Percentiles rank a stretch among this genome's conserved stretches.
Conservation (phyloP, 2,113 vertebrate genomes). For the Phyllopteryx taeniolatus region DNA sequence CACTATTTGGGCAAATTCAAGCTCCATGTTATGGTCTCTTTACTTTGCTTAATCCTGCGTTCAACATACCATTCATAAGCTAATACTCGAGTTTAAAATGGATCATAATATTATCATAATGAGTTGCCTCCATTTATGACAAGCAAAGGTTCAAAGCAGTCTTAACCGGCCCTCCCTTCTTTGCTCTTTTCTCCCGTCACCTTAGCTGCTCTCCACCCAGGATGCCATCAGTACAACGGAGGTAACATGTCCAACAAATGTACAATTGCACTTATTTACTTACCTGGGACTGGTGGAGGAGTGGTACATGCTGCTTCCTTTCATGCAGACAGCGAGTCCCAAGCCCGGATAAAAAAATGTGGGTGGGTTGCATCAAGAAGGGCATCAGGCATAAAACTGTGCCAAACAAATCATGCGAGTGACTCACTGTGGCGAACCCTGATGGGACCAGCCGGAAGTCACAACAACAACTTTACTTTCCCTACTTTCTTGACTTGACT, state of each 20-base stretch:
- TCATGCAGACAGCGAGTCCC: no score
- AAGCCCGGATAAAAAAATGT: no score
- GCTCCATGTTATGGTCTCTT: neutral
- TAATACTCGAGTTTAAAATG: neutral
- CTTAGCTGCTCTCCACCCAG: slow-evolving; percentile 90
- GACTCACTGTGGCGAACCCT: no score
- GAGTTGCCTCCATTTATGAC: neutral
- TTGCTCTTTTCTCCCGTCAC: slow-evolving; percentile 71
- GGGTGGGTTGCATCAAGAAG: no score
- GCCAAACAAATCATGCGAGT: no score
- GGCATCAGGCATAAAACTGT: no score
- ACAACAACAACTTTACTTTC: no score
- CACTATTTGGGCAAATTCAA: neutral
- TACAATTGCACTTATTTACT: neutral
- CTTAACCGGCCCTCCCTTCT: slow-evolving; percentile 61
- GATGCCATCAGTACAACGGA: slow-evolving; percentile 93
- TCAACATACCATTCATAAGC: slow-evolving; percentile 49
- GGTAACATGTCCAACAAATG: slow-evolving; percentile 66
- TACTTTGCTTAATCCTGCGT: slow-evolving; percentile 51
- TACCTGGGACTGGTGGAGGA: no score
- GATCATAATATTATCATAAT: neutral
- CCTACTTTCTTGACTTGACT: no score
- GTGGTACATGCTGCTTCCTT: no score
- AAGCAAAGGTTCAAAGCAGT: neutral
- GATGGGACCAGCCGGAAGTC: no score